Evolutionary conservation across 2,888 invertebrate genomes (phyloP), one percentile per base, ranked within the genome.

Genomic region (Idaea straminata): DNA sequence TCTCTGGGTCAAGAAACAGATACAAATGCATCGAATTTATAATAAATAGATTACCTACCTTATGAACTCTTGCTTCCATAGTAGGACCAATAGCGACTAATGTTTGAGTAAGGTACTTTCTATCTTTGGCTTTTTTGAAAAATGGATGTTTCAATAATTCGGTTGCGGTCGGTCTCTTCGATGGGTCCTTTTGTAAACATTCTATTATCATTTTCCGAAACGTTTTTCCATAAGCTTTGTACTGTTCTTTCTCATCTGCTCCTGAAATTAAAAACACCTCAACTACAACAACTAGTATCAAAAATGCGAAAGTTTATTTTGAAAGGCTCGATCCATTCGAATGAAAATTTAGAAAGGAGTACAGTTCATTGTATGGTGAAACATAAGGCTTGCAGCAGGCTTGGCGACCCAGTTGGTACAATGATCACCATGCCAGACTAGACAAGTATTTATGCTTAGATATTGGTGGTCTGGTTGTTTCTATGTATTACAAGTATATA

Each of bases 121-220:
- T 96, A 84, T 98, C 98, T 88, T 99, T 99, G 10, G 99, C 98
- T 89, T 99, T 99, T 86, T 97, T 98, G 91, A 99, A 99, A 88
- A 99, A 99, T 3, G 98, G 97, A 89, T 99, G 98, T 88, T 99
- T 99, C 65, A 99, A 91, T 62, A 99, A 92, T 86, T 99, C 99
- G 57, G 97, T 96, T 16, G 99, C 99, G 0, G 99, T 97, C 6
- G 99, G 99, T 91, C 98, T 95, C 85, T 98, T 98, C 0, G 96
- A 94, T 0, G 99, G 98, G 82, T 99, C 98, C 84, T 99, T 99
- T 90, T 98, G 98, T 72, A 99, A 94, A 87, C 99, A 99, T 83
- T 99, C 99, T 13, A 96, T 94, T 70, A 99, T 97, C 96, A 99
- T 97, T 93, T 98, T 99, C 64, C 99, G 95, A 92, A 99, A 98